Conservation (phyloP, 2,888 invertebrate species). For the Muscina levida region DNA sequence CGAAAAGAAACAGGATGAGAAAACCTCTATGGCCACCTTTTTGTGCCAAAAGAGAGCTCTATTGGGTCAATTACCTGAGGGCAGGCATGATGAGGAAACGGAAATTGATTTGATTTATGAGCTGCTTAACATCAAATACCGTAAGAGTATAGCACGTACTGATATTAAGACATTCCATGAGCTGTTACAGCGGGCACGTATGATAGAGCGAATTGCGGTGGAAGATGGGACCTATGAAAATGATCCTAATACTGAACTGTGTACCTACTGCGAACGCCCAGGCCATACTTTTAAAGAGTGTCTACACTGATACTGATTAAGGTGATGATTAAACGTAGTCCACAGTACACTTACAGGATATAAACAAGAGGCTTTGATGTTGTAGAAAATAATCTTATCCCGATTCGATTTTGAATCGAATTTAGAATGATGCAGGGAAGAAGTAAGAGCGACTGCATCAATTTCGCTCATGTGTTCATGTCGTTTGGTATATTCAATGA, state of each 20-base stretch:
- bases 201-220: conserved; percentile 70
- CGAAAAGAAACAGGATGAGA: conserved; percentile 72
- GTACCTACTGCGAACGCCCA: conserved; percentile 75
- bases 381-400: no score
- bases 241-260: conserved; percentile 65
- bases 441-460: no score
- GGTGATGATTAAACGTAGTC: conserved; percentile 40
- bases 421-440: no score
- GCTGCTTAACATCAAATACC: conserved; percentile 76
- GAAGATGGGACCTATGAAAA: conserved; percentile 49
- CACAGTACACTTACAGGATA: no score
- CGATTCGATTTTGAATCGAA: no score
- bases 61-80: conserved; percentile 71
- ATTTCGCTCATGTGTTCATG: no score
- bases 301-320: no score
- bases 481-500: no score
- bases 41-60: no score
- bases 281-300: no score
- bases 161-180: conserved; percentile 73
- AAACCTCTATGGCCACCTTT: conserved; percentile 70
- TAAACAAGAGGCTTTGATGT: no score
- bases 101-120: no score
- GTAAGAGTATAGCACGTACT: conserved; percentile 73
- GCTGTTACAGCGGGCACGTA: conserved; percentile 76
- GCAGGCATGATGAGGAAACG: conserved; percentile 74